Percentiles rank a stretch among this genome's conserved stretches.
phyloP scores from a whole-genome alignment of 2,113 vertebrate genomes.

The Nesoenas mayeri region DNA sequence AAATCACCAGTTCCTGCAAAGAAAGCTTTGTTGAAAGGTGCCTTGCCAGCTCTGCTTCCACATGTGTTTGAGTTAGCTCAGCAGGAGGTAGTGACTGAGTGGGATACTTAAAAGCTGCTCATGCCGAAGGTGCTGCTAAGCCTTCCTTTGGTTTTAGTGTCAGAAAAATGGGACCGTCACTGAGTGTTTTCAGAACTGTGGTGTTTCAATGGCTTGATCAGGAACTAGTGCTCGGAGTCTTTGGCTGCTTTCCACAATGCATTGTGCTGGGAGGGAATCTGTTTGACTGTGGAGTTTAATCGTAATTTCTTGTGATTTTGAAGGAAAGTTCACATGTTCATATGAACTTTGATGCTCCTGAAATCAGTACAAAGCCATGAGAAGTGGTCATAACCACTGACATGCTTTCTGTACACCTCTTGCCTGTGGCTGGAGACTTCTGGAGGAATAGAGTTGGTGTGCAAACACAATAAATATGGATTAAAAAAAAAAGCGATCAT shows the following conservation, averaged over 20 bases:
- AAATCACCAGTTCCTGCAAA: not conserved
- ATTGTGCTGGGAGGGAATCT: not conserved
- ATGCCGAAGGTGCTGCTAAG: not conserved
- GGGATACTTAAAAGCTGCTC: not conserved
- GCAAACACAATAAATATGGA: not conserved
- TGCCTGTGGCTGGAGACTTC: not conserved
- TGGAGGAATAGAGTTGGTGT: not conserved
- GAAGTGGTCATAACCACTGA: not conserved
- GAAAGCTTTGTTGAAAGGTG: not conserved
- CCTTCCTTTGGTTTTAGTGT: not conserved
- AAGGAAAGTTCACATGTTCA: not conserved
- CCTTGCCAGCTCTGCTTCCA: not conserved
- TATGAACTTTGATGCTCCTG: not conserved
- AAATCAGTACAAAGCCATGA: not conserved
- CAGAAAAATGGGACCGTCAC: not conserved
- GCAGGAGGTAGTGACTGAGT: not conserved
- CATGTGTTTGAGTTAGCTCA: fast-evolving
- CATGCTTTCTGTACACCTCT: not conserved
- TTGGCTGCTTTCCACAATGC: not conserved
- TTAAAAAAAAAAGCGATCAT: not conserved
- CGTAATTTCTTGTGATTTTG: not conserved
- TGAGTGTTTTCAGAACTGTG: not conserved
- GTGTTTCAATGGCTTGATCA: not conserved
- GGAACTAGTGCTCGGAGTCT: not conserved
- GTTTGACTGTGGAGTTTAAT: not conserved